These are phyloP conservation scores for Hippopotamyrus pictus DNA, from an alignment of 2,797 vertebrate genomes.

Conservation along the genomic window DNA sequence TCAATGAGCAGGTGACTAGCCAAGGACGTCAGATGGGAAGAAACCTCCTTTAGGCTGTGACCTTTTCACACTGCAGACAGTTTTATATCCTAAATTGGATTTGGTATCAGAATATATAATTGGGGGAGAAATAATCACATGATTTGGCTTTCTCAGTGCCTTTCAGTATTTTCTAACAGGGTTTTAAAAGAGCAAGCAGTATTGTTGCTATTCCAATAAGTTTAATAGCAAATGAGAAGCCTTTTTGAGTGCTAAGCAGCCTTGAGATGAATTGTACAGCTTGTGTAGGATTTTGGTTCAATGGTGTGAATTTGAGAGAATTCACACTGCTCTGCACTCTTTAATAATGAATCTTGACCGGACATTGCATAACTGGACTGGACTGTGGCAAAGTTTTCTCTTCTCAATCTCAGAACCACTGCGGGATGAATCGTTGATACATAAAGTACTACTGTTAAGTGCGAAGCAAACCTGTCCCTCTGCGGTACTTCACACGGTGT, in stretches of 20 bases:
- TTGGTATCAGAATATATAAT: constrained; percentile 11
- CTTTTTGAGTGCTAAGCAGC: not conserved
- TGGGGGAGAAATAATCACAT: constrained; percentile 12
- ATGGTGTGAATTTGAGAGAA: not conserved
- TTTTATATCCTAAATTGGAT: not conserved
- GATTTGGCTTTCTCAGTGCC: constrained; percentile 26
- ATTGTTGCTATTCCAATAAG: not conserved
- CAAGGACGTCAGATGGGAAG: not conserved
- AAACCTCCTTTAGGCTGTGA: not conserved
- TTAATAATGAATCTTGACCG: not conserved
- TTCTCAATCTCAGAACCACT: constrained; percentile 23
- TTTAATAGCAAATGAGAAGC: constrained; percentile 3
- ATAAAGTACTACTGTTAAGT: not conserved
- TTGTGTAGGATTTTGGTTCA: not conserved
- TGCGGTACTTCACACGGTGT: not conserved
- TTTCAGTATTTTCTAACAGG: constrained; percentile 21
- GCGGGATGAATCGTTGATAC: not conserved
- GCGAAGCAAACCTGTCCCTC: not conserved
- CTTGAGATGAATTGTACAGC: not conserved
- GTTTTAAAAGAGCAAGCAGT: constrained; percentile 7
- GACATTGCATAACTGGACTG: constrained; percentile 7
- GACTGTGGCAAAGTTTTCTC: constrained; percentile 22
- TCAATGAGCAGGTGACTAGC: not conserved
- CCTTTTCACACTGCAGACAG: not conserved
- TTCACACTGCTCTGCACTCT: constrained; percentile 9